Base-by-base conservation (phyloP, 2,888 invertebrate genomes). In the Leptopilina drosophilae region DNA sequence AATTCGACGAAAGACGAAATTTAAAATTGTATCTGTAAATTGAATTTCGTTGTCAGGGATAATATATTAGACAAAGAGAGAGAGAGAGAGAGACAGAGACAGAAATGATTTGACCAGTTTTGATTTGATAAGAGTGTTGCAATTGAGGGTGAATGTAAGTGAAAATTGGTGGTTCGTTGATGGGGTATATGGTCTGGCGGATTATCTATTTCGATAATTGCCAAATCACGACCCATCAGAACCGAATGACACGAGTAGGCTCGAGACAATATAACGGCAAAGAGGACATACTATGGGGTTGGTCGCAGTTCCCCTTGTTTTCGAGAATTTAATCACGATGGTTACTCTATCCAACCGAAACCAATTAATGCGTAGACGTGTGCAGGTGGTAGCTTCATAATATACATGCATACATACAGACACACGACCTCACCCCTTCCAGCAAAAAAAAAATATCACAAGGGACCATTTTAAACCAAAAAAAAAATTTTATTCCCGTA, bases 351-450 rank as follows among this genome's bases (percentile, higher is more conserved):
- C 83, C 85, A 84, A 87, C 87, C 85, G 87, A 87, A 88, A 87
- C 86, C 87, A 88, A 89, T 89, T 89, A 88, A 86, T 87, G 85
- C 88, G 84, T 83, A 86, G 86, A 86, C 86, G 85, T 87, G 84
- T 82, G 80, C 81, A 81, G 78, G 80, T 81, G 77, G 73, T 69
- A 56, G 73, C 49, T 49, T 49, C 49, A 14, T 40, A 33, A 53
- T n/a, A 53, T 14, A 56, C 53, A 53, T 14, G 20, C 20, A 26
- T 33, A 26, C 2, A 33, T 2, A 33, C 33, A 42, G 8, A 73
- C n/a, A 7, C 15, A 20, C 2, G 9, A 62, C 62, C 20, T 20
- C 20, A 20, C 20, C 8, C 15, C 15, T 49, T 15, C n/a, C n/a
- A 59, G n/a, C 20, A 20, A 20, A 20, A 20, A 20, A 33, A 33